Conservation (phyloP, 2,113 vertebrate species). For the Neolamprologus kungweensis region DNA sequence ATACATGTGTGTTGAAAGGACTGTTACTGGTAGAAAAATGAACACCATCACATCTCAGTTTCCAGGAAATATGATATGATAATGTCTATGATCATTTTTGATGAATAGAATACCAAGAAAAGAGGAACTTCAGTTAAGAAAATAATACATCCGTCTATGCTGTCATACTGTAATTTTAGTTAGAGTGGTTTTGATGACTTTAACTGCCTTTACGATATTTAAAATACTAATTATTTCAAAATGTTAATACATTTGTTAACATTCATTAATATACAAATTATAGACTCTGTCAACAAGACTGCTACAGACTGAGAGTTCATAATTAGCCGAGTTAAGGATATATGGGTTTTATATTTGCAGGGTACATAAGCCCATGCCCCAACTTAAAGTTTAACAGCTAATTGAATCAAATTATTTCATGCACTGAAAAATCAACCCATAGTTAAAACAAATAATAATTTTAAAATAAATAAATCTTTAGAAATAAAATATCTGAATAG, state of each 20-base stretch:
- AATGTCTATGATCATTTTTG: background rate
- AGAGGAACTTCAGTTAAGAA: background rate
- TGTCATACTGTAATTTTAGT: background rate
- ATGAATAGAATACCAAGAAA: background rate
- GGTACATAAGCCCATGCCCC: background rate
- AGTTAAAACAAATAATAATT: background rate
- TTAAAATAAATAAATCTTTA: background rate
- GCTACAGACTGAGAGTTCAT: background rate
- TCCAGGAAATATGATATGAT: background rate
- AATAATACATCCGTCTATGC: background rate
- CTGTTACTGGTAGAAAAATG: background rate
- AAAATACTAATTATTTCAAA: background rate
- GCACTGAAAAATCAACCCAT: background rate
- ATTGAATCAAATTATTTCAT: background rate
- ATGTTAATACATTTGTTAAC: background rate
- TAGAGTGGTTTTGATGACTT: background rate
- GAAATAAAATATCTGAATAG: background rate
- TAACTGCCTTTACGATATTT: background rate
- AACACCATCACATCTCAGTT: background rate
- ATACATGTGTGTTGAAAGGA: background rate
- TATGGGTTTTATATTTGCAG: background rate
- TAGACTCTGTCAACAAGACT: background rate
- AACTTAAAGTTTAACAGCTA: background rate
- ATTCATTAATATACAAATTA: background rate
- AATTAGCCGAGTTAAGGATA: background rate